Evolutionary conservation across 2,113 vertebrate genomes (phyloP).

Genomic region (Tyto alba): DNA sequence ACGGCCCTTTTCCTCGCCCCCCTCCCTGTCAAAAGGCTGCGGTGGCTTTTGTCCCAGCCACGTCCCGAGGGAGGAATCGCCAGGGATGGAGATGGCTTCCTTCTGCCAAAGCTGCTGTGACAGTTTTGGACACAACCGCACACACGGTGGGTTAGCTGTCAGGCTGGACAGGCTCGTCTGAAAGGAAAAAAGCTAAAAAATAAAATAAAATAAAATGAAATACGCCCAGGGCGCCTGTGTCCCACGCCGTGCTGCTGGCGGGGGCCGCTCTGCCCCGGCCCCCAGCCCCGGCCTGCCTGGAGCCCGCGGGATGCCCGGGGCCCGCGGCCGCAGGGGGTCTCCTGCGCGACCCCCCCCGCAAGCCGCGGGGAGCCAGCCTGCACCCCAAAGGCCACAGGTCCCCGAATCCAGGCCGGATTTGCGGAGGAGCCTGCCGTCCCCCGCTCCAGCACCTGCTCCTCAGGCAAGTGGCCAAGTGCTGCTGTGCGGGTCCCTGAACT

Average conservation of each 20-base stretch:
- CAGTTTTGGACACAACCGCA: accelerated
- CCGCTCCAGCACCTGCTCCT: slow-evolving; percentile 70
- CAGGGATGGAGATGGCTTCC: not conserved
- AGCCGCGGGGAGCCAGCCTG: not conserved
- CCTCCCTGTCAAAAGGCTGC: not conserved
- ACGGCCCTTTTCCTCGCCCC: accelerated
- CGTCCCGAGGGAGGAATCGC: not conserved
- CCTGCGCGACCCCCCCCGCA: too few relatives aligned
- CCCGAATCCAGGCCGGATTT: slow-evolving; percentile 70
- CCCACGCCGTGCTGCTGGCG: not conserved
- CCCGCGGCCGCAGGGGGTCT: not conserved
- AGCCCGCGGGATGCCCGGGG: not conserved
- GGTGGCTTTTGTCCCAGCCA: not conserved
- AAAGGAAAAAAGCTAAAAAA: not conserved
- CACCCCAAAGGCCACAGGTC: not conserved
- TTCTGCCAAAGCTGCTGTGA: not conserved
- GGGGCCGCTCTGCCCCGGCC: not conserved
- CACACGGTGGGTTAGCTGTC: not conserved
- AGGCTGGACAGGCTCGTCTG: accelerated
- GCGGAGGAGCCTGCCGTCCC: slow-evolving; percentile 10
- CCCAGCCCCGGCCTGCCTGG: not conserved
- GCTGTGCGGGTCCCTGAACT: slow-evolving; percentile 54
- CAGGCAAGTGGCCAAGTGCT: slow-evolving; percentile 66
- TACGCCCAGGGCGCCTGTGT: not conserved
- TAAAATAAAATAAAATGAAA: too few relatives aligned